Conservation (phyloP, 2,888 invertebrate species). For the Polia nebulosa region DNA sequence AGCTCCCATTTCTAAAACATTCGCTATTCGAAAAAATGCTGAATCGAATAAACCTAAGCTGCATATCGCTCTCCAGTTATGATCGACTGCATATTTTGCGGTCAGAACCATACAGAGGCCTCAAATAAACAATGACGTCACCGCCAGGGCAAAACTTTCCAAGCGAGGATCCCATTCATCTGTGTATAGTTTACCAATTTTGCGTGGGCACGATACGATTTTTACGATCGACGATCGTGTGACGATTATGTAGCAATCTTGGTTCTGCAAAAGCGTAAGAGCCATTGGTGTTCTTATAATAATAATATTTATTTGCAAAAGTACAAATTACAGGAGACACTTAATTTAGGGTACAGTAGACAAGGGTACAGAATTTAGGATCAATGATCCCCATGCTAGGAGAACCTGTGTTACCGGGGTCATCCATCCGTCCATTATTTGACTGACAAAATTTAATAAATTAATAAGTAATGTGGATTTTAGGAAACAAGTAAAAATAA, state of each 20-base stretch:
- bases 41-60: background rate
- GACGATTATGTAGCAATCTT: background rate
- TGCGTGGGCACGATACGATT: conserved; percentile 52
- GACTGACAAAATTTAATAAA: no score
- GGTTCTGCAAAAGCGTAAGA: background rate
- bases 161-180: conserved; percentile 64
- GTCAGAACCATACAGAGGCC: conserved; percentile 10
- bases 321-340: no score
- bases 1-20: background rate
- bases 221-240: conserved; percentile 59
- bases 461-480: no score
- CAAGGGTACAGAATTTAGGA: no score
- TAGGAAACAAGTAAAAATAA: no score
- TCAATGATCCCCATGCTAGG: no score
- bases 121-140: conserved; percentile 51
- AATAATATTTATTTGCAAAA: no score
- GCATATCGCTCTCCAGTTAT: background rate
- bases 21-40: background rate
- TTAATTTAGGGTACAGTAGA: no score
- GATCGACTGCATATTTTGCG: conserved; percentile 14
- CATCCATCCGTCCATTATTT: no score
- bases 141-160: conserved; percentile 54
- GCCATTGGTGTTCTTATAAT: no score
- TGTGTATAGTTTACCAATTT: conserved; percentile 70
- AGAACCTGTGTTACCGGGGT: no score